phyloP scores from a whole-genome alignment of 2,797 vertebrate species.

The Sebastes ruberrimus region DNA sequence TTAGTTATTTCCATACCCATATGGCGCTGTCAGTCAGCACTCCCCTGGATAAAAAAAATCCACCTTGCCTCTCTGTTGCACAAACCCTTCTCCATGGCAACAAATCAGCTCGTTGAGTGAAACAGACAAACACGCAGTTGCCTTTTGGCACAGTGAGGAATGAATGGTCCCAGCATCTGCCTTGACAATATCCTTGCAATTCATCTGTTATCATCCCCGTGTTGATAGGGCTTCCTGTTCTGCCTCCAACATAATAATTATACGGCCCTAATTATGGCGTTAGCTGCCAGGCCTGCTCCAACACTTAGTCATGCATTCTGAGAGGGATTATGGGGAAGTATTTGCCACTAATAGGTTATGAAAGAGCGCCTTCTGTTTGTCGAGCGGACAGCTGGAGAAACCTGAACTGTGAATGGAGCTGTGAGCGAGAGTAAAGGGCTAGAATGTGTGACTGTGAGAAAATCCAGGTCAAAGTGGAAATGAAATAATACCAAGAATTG shows the following conservation, averaged over 20 bases:
- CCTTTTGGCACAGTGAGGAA: constrained; percentile 27
- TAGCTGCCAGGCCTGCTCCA: constrained; percentile 55
- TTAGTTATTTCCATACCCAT: constrained; percentile 43
- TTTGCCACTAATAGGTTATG: constrained; percentile 70
- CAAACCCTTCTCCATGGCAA: constrained; percentile 53
- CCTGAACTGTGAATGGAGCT: constrained; percentile 49
- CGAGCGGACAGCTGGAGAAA: constrained; percentile 71
- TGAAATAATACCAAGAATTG: constrained; percentile 20
- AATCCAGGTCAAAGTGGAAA: constrained; percentile 48
- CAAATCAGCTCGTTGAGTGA: constrained; percentile 43
- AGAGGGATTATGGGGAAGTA: constrained; percentile 61
- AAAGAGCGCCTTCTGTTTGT: constrained; percentile 72
- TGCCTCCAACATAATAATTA: constrained; percentile 70
- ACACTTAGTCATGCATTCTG: constrained; percentile 71
- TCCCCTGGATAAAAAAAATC: not conserved
- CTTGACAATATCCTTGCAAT: constrained; percentile 43
- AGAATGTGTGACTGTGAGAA: constrained; percentile 27
- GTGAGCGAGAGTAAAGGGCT: not conserved
- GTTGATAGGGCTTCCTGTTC: constrained; percentile 67
- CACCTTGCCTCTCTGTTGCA: constrained; percentile 1
- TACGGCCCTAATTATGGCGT: constrained; percentile 61
- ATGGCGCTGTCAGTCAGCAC: constrained; percentile 57
- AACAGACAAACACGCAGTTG: constrained; percentile 17
- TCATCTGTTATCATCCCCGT: constrained; percentile 57
- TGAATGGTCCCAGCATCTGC: constrained; percentile 47